Conservation (phyloP, 2,888 invertebrate species). For the Pterobdella sp. region DNA sequence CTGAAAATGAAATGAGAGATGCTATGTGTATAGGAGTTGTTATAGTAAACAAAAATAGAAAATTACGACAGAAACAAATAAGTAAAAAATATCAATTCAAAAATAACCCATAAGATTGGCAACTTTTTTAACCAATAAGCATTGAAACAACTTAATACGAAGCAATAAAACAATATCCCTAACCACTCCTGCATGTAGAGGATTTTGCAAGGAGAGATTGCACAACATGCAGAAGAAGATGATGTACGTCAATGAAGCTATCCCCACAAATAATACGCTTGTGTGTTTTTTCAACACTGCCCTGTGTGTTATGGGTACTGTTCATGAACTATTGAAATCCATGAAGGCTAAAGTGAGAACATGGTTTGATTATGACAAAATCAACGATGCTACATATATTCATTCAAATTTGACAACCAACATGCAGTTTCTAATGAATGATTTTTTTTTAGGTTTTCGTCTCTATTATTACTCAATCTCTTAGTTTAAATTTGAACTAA, state of each 20-base stretch:
- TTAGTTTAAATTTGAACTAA: too few species aligned
- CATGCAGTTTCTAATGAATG: too few species aligned
- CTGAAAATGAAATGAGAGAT: not conserved
- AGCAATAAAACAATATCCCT: slow-evolving; percentile 31
- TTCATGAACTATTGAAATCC: not conserved
- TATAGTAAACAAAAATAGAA: not conserved
- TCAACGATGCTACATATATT: too few species aligned
- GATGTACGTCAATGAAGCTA: slow-evolving; percentile 41
- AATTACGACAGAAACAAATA: not conserved
- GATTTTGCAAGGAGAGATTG: slow-evolving; percentile 44
- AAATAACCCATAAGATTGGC: not conserved
- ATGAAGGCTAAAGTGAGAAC: not conserved
- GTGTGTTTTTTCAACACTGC: slow-evolving; percentile 22
- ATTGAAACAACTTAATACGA: not conserved
- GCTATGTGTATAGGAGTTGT: not conserved
- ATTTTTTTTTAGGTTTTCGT: too few species aligned
- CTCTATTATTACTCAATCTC: too few species aligned
- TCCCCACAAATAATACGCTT: slow-evolving; percentile 35
- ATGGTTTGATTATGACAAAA: too few species aligned
- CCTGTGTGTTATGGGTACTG: slow-evolving; percentile 13
- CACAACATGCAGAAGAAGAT: slow-evolving; percentile 47
- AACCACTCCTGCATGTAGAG: slow-evolving; percentile 46
- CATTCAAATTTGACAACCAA: too few species aligned
- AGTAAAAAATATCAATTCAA: not conserved
- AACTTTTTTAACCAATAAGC: not conserved